These are phyloP conservation scores for Athene cunicularia DNA, from an alignment of 2,113 vertebrate genomes.

Conservation along the genomic window DNA sequence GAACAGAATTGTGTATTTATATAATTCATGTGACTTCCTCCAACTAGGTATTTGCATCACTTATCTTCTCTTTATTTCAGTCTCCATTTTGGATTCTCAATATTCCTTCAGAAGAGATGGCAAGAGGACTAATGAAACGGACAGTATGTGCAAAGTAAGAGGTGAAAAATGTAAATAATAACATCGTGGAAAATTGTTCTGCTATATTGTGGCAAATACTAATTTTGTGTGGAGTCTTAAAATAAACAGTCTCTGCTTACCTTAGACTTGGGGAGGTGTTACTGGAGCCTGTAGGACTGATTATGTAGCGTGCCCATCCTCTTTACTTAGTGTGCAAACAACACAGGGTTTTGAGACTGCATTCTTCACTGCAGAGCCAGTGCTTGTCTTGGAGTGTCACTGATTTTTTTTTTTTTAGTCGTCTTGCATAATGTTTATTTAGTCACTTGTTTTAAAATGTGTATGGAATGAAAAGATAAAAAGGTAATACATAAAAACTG, in stretches of 20 bases:
- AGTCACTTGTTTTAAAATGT: not conserved
- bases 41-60: not conserved
- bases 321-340: not conserved
- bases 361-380: not conserved
- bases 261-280: not conserved
- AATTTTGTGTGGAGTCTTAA: not conserved
- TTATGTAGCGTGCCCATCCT: fast-evolving
- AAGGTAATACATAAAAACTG: not conserved
- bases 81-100: constrained; percentile 93
- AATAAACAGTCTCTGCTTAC: not conserved
- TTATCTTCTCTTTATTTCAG: constrained; percentile 72
- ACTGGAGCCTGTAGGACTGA: not conserved
- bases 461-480: not conserved
- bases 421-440: not conserved
- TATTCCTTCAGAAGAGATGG: constrained; percentile 88
- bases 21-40: not conserved
- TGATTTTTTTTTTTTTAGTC: not conserved
- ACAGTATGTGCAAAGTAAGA: constrained; percentile 97
- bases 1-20: not conserved
- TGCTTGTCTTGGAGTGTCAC: not conserved
- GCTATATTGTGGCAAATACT: fast-evolving
- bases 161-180: not conserved
- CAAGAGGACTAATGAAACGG: constrained; percentile 87
- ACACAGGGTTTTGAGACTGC: not conserved
- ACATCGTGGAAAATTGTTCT: not conserved